phyloP scores from a whole-genome alignment of 2,113 vertebrate species.

The Galeopterus variegatus region DNA sequence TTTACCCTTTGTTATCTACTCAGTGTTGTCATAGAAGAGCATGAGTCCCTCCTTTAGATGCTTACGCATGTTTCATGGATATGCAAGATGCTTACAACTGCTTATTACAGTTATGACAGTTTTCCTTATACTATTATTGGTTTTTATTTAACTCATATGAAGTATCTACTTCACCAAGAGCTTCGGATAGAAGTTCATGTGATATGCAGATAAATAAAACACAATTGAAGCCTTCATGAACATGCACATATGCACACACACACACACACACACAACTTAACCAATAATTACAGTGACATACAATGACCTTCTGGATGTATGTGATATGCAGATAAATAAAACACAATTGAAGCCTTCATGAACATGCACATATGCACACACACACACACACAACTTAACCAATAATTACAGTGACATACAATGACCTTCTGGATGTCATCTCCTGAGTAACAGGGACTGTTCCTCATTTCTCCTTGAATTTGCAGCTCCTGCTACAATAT shows the following conservation, averaged over 20 bases:
- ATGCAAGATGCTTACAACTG: not conserved
- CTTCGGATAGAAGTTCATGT: not conserved
- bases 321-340: not conserved
- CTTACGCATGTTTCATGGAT: no score
- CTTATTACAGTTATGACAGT: accelerated
- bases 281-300: not conserved
- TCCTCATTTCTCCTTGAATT: not conserved
- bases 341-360: not conserved
- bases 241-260: not conserved
- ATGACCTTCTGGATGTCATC: not conserved
- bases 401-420: not conserved
- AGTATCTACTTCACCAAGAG: not conserved
- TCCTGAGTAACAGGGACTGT: not conserved
- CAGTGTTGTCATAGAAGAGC: not conserved
- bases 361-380: not conserved
- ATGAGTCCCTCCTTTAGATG: not conserved
- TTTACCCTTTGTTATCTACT: not conserved
- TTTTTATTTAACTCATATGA: not conserved
- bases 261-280: no score
- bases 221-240: not conserved
- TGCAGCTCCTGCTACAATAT: accelerated
- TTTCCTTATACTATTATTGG: not conserved
- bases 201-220: not conserved
- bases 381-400: no score
- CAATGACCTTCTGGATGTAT: not conserved